phyloP scores from a whole-genome alignment of 2,113 vertebrate species.

The Oncorhynchus masou region DNA sequence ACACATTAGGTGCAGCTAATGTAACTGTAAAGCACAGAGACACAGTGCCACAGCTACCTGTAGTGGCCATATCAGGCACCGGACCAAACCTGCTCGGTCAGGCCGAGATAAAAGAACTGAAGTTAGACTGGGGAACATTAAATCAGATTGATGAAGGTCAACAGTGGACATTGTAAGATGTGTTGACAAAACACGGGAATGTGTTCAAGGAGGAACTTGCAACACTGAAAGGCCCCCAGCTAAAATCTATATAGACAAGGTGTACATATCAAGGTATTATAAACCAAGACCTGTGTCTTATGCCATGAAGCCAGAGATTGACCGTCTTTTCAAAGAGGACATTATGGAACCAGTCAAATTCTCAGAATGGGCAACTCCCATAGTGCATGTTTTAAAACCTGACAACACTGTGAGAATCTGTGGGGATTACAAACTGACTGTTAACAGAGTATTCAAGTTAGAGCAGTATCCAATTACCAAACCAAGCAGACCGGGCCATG shows the following conservation, averaged over 20 bases:
- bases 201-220: not conserved
- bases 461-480: not conserved
- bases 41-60: not conserved
- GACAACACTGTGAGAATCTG: not conserved
- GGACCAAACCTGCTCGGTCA: constrained; percentile 10
- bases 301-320: not conserved
- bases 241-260: not conserved
- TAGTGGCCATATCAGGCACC: no score
- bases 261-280: not conserved
- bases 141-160: no score
- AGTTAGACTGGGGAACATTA: no score
- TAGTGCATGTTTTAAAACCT: not conserved
- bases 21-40: no score
- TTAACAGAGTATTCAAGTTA: not conserved
- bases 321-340: not conserved
- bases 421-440: no score
- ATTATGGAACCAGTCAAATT: not conserved
- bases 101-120: no score
- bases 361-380: not conserved
- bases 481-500: not conserved
- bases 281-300: not conserved
- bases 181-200: not conserved
- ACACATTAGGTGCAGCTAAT: no score
- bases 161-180: no score
- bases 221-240: not conserved